Percentiles rank a stretch among this genome's conserved stretches.
phyloP scores from a whole-genome alignment of 1,140 invertebrate genomes.

The Macrostomum lignano region DNA sequence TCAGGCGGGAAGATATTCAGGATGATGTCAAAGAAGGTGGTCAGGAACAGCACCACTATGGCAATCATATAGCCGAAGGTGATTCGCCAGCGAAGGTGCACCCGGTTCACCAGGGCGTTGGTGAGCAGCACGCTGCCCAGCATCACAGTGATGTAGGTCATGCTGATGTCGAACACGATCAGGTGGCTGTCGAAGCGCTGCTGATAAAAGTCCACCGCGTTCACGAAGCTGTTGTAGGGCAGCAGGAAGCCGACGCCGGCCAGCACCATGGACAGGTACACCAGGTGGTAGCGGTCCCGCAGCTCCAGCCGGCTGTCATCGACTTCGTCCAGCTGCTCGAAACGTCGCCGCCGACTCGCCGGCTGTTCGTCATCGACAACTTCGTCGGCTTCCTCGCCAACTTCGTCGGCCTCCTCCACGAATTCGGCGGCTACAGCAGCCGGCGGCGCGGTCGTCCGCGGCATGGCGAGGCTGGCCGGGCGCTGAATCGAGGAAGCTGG shows the following conservation, averaged over 20 bases:
- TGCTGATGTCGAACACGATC: constrained; percentile 63
- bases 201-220: constrained; percentile 62
- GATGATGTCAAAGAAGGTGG: constrained; percentile 52
- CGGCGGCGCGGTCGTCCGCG: no score
- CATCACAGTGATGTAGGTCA: constrained; percentile 55
- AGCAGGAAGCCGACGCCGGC: constrained; percentile 62
- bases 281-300: no score
- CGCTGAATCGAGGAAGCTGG: no score
- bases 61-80: constrained; percentile 57
- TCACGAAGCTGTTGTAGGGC: constrained; percentile 67
- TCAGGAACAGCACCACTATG: constrained; percentile 45
- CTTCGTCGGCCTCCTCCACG: no score
- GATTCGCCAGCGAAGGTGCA: constrained; percentile 49
- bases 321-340: no score
- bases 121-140: constrained; percentile 55
- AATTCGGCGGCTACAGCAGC: no score
- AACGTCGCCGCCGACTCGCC: no score
- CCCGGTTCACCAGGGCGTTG: constrained; percentile 44
- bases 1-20: constrained; percentile 42
- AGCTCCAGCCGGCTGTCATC: no score
- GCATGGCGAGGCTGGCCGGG: no score
- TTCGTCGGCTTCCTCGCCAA: no score
- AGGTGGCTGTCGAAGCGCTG: constrained; percentile 46
- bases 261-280: constrained; percentile 44
- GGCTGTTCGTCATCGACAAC: no score